A percentile compares a stretch with the other conserved stretches of the same genome.
Evolutionary conservation across 2,797 vertebrate species (phyloP).

Genomic region (Hafferia zeledoni): DNA sequence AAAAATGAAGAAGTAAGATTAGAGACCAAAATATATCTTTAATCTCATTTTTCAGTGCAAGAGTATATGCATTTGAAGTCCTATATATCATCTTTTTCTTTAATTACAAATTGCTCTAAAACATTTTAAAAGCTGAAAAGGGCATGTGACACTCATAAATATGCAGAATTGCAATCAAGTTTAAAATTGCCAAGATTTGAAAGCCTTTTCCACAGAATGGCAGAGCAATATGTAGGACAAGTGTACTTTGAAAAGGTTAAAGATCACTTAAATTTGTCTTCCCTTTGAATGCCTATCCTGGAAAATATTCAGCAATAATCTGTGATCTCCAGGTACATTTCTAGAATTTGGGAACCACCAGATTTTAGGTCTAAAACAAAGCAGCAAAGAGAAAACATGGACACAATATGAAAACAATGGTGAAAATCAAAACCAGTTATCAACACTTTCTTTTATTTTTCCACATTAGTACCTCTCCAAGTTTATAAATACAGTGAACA

Average conservation of each 20-base stretch:
- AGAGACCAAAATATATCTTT: conserved; percentile 25
- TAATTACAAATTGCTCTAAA: conserved; percentile 25
- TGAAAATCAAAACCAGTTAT: not conserved
- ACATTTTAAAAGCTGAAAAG: not conserved
- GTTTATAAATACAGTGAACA: not conserved
- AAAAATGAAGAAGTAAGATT: conserved; percentile 13
- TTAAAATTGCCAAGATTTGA: not conserved
- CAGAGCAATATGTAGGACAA: conserved; percentile 14
- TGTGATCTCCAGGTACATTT: not conserved
- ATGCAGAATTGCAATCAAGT: conserved; percentile 5
- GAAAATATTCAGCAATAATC: not conserved
- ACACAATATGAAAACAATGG: not conserved
- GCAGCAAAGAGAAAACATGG: not conserved
- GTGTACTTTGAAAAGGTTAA: not conserved
- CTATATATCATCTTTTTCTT: not conserved
- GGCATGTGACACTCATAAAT: not conserved
- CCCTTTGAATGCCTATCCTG: not conserved
- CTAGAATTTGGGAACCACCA: not conserved
- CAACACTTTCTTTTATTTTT: not conserved
- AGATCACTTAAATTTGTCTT: not conserved
- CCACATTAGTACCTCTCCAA: not conserved
- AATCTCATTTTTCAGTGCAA: conserved; percentile 35
- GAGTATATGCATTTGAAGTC: not conserved
- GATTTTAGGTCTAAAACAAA: not conserved
- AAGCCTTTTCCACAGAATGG: not conserved